These are phyloP conservation scores for Spodoptera exigua DNA, from an alignment of 2,888 invertebrate genomes.

Conservation along the genomic window DNA sequence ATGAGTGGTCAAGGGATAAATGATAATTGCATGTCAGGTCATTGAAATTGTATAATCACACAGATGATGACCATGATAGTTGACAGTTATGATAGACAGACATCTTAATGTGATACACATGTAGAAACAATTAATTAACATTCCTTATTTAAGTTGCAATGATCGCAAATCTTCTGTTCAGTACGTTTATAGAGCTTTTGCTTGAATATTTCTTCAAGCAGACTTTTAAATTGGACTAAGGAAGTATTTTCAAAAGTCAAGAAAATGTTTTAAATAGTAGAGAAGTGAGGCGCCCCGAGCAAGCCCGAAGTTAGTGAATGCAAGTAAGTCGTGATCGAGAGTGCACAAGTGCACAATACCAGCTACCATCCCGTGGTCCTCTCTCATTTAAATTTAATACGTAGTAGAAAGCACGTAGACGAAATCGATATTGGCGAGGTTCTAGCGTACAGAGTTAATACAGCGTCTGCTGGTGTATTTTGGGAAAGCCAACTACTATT, in stretches of 20 bases:
- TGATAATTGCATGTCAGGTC: slow-evolving; percentile 23
- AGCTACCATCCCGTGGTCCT: slow-evolving; percentile 22
- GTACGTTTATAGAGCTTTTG: slow-evolving; percentile 17
- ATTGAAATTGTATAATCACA: slow-evolving; percentile 30
- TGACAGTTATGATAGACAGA: no score
- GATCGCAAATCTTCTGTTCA: slow-evolving; percentile 17
- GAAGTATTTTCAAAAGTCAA: slow-evolving; percentile 33
- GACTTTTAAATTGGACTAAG: slow-evolving; percentile 21
- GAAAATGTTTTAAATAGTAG: slow-evolving; percentile 43
- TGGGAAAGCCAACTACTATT: slow-evolving; percentile 19
- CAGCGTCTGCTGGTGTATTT: slow-evolving; percentile 20
- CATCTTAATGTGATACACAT: no score
- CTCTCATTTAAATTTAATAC: slow-evolving; percentile 51
- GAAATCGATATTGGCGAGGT: slow-evolving; percentile 45
- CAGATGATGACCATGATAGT: background rate
- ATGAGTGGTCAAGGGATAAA: slow-evolving; percentile 34
- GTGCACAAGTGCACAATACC: slow-evolving; percentile 38
- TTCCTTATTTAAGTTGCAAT: slow-evolving; percentile 1
- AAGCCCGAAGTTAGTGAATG: slow-evolving; percentile 37
- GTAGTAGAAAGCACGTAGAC: slow-evolving; percentile 46
- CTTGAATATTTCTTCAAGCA: slow-evolving; percentile 20
- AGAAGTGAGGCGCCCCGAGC: slow-evolving; percentile 30
- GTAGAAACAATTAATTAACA: no score
- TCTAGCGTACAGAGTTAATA: slow-evolving; percentile 19
- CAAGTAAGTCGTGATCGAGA: slow-evolving; percentile 38